Conservation (phyloP, 1,140 invertebrate species). For the Planococcus citri region DNA sequence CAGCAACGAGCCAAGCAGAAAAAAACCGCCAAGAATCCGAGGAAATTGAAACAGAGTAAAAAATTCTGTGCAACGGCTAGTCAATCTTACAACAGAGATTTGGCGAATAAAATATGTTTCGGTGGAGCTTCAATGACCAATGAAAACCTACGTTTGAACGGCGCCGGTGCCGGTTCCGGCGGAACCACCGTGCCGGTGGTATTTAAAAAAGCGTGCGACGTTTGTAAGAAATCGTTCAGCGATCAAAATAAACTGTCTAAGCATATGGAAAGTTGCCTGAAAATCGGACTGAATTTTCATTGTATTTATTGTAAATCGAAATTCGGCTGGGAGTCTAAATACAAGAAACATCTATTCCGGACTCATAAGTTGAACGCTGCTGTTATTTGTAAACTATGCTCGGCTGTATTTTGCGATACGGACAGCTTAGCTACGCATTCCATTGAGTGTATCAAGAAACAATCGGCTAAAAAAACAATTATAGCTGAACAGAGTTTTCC, state of each 20-base stretch:
- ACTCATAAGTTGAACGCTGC: background rate
- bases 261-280: background rate
- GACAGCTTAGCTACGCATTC: background rate
- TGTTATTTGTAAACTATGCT: conserved; percentile 9
- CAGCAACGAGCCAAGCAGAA: background rate
- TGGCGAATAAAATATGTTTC: too few relatives aligned
- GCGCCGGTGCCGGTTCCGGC: too few relatives aligned
- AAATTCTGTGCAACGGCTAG: background rate
- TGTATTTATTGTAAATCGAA: conserved; percentile 8
- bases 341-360: conserved; percentile 5
- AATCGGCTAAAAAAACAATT: background rate
- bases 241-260: background rate
- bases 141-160: too few relatives aligned
- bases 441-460: background rate
- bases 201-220: background rate
- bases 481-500: too few relatives aligned
- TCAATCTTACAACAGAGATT: background rate
- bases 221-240: background rate
- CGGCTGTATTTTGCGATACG: background rate
- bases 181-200: too few relatives aligned
- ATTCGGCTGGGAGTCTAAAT: background rate
- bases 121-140: too few relatives aligned
- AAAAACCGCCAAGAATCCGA: background rate
- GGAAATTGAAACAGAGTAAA: background rate
- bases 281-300: background rate